Conservation (phyloP, 2,888 invertebrate genomes). For the Pomacea canaliculata region DNA sequence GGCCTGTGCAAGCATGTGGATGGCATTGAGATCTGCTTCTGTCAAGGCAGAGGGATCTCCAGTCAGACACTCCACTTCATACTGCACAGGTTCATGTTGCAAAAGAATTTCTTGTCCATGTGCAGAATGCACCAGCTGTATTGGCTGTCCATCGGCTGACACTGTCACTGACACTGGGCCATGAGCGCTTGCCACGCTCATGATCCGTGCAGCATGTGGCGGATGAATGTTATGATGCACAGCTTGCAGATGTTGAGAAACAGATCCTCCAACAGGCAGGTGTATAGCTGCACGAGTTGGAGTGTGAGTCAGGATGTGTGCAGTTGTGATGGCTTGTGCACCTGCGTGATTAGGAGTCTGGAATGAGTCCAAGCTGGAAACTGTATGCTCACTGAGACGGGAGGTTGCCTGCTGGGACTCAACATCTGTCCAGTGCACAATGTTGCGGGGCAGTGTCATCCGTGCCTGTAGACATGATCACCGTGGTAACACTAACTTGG, state of each 20-base stretch:
- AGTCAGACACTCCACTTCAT: slow-evolving; percentile 49
- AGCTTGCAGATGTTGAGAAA: slow-evolving; percentile 2
- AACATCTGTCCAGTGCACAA: slow-evolving; percentile 19
- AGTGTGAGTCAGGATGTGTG: slow-evolving; percentile 10
- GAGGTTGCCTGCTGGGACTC: slow-evolving; percentile 8
- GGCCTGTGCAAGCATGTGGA: slow-evolving; percentile 41
- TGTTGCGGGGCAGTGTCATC: slow-evolving; percentile 9
- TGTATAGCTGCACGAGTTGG: slow-evolving; percentile 20
- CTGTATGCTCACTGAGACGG: neutral
- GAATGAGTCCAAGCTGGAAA: slow-evolving; percentile 10
- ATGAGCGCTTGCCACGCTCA: slow-evolving; percentile 16
- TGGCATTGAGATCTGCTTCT: slow-evolving; percentile 42
- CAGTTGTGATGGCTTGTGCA: neutral
- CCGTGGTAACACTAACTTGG: slow-evolving; percentile 6
- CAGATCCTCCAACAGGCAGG: slow-evolving; percentile 2
- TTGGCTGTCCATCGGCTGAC: slow-evolving; percentile 12
- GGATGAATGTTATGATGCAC: slow-evolving; percentile 8
- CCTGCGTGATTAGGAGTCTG: neutral
- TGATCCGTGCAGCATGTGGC: slow-evolving; percentile 10
- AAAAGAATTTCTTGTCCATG: slow-evolving; percentile 21
- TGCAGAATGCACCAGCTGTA: slow-evolving; percentile 15
- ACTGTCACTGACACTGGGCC: slow-evolving; percentile 18
- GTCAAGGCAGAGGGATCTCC: slow-evolving; percentile 35
- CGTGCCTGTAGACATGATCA: slow-evolving; percentile 7
- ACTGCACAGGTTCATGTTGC: slow-evolving; percentile 40